These are phyloP conservation scores for Ecliptopera silaceata DNA, from an alignment of 2,888 invertebrate species.

Conservation along the genomic window DNA sequence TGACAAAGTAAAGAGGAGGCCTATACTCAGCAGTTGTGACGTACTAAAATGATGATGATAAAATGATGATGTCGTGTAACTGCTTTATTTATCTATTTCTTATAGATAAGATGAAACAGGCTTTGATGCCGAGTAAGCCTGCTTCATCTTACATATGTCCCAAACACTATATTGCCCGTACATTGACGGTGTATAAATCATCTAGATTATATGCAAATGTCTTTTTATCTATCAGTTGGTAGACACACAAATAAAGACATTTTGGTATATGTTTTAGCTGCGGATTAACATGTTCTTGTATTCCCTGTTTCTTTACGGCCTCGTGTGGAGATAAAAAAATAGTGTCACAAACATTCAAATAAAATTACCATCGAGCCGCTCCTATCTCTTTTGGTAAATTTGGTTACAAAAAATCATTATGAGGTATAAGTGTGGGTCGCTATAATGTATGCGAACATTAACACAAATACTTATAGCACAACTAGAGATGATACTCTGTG, in stretches of 20 bases:
- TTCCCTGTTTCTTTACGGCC: neutral
- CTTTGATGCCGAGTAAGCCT: no score
- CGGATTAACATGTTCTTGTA: neutral
- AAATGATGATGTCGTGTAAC: no score
- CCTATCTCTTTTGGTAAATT: constrained; percentile 24
- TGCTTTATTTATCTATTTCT: no score
- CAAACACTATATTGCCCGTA: no score
- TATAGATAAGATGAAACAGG: no score
- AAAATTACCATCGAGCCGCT: constrained; percentile 33
- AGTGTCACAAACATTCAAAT: constrained; percentile 32
- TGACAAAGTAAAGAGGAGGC: no score
- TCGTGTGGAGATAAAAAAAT: constrained; percentile 11
- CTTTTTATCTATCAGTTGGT: neutral
- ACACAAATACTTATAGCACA: constrained; percentile 56
- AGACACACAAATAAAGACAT: neutral
- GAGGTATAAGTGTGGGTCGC: constrained; percentile 39
- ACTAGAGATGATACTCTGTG: constrained; percentile 71
- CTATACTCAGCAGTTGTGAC: no score
- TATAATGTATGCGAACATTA: constrained; percentile 70
- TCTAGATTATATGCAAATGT: no score
- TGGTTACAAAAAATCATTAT: constrained; percentile 39
- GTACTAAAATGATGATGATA: no score
- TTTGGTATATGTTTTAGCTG: neutral
- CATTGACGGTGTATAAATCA: no score
- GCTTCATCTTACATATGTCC: no score